A percentile compares a stretch with the other conserved stretches of the same genome.
Conservation (phyloP, 2,113 vertebrate species). For the Oreamnos americanus region DNA sequence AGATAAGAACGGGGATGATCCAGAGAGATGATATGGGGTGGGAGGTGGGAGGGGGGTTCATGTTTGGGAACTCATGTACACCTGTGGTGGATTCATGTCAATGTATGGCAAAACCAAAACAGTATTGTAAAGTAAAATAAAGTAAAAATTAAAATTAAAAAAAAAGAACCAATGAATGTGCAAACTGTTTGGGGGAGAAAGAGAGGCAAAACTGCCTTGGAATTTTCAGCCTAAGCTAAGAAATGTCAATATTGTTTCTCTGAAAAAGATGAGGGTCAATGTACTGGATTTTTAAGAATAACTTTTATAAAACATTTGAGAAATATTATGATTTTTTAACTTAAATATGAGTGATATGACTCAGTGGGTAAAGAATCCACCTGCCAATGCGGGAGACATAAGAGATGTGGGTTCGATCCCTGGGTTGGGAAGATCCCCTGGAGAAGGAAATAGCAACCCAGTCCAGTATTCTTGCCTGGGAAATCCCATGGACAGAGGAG, state of each 20-base stretch:
- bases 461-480: background rate
- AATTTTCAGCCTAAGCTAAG: background rate
- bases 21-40: no score
- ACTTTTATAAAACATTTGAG: slow-evolving; percentile 9
- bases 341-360: background rate
- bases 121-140: no score
- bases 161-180: background rate
- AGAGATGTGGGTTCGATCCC: background rate
- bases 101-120: no score
- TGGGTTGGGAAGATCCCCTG: background rate
- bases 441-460: background rate
- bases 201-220: background rate
- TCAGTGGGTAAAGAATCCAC: background rate
- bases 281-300: background rate
- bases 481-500: background rate
- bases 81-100: no score
- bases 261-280: background rate
- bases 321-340: background rate
- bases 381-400: background rate
- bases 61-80: no score
- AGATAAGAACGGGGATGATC: background rate
- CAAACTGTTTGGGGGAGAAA: background rate
- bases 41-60: no score
- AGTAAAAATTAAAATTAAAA: no score
- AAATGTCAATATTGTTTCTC: background rate